Evolutionary conservation across 2,797 vertebrate species (phyloP).

Genomic region (Sandelia bainsii): DNA sequence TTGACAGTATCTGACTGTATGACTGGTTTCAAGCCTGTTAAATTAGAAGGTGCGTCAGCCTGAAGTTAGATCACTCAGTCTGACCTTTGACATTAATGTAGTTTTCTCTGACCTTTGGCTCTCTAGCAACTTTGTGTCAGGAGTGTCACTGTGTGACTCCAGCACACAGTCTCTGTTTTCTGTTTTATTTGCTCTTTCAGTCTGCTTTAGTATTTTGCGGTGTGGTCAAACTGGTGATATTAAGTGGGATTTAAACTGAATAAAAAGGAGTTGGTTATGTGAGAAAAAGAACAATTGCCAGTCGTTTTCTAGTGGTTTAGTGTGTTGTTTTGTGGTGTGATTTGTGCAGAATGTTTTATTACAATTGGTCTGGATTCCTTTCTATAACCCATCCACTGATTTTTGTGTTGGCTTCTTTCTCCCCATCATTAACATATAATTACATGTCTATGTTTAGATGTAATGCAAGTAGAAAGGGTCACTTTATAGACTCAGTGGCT

Average conservation of each 20-base stretch:
- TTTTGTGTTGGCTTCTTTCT: slow-evolving; percentile 28
- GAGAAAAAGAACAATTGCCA: slow-evolving; percentile 43
- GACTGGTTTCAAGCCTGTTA: slow-evolving; percentile 28
- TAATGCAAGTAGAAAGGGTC: background rate
- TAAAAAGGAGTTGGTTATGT: slow-evolving; percentile 28
- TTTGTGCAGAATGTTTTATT: slow-evolving; percentile 34
- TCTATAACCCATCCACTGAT: slow-evolving; percentile 33
- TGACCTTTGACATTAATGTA: slow-evolving; percentile 60
- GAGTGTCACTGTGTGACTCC: slow-evolving; percentile 36
- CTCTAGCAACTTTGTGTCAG: slow-evolving; percentile 54
- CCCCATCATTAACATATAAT: slow-evolving; percentile 36
- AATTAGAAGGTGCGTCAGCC: slow-evolving; percentile 19
- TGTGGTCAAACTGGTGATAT: slow-evolving; percentile 33
- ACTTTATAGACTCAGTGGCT: background rate
- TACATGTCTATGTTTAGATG: slow-evolving; percentile 25
- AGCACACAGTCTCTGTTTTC: slow-evolving; percentile 35
- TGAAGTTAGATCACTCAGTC: slow-evolving; percentile 20
- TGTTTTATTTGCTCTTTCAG: slow-evolving; percentile 43
- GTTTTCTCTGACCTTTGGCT: slow-evolving; percentile 40
- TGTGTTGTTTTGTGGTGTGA: slow-evolving; percentile 37
- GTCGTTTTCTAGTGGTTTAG: slow-evolving; percentile 49
- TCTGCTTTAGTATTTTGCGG: slow-evolving; percentile 34
- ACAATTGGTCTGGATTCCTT: slow-evolving; percentile 28
- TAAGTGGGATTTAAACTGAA: slow-evolving; percentile 47
- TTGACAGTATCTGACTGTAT: slow-evolving; percentile 35